These are phyloP conservation scores for Apostichopus leukothele DNA, from an alignment of 53 echinoderm and acorn worm species.

Conservation along the genomic window DNA sequence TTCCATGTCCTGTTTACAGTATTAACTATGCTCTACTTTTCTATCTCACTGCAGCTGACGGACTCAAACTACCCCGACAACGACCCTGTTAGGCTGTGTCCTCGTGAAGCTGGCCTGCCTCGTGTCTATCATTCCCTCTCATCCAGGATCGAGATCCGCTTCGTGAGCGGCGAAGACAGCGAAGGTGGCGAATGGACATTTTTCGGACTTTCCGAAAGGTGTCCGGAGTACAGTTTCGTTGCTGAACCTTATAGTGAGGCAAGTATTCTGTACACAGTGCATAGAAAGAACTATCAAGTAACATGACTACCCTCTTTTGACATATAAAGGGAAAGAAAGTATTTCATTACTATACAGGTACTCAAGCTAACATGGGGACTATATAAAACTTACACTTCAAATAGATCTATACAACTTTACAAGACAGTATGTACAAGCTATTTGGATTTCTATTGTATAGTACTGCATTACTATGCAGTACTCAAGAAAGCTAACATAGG, in stretches of 20 bases:
- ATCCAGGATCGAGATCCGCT: not conserved
- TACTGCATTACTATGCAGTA: too few relatives aligned
- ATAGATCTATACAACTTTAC: too few relatives aligned
- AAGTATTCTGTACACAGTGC: not conserved
- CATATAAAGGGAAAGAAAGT: too few relatives aligned
- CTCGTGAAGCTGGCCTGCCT: not conserved
- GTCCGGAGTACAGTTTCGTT: constrained; percentile 57
- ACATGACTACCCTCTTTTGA: too few relatives aligned
- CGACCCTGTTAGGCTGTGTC: not conserved
- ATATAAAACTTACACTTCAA: too few relatives aligned
- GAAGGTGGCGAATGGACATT: constrained; percentile 44
- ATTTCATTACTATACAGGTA: too few relatives aligned
- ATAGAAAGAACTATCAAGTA: too few relatives aligned
- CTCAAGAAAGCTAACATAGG: too few relatives aligned
- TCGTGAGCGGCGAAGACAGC: constrained; percentile 15
- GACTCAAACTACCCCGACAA: constrained; percentile 1
- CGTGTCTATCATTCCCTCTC: constrained; percentile 2
- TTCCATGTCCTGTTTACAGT: not conserved
- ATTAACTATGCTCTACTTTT: too few relatives aligned
- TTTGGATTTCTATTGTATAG: too few relatives aligned
- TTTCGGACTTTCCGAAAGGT: constrained; percentile 13
- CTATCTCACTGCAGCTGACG: not conserved
- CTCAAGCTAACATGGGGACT: too few relatives aligned
- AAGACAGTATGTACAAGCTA: too few relatives aligned
- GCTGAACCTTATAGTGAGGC: constrained; percentile 58